Percentiles rank a stretch among this genome's conserved stretches.
phyloP scores from a whole-genome alignment of 2,797 vertebrate genomes.

The Pseudomugil gertrudae region DNA sequence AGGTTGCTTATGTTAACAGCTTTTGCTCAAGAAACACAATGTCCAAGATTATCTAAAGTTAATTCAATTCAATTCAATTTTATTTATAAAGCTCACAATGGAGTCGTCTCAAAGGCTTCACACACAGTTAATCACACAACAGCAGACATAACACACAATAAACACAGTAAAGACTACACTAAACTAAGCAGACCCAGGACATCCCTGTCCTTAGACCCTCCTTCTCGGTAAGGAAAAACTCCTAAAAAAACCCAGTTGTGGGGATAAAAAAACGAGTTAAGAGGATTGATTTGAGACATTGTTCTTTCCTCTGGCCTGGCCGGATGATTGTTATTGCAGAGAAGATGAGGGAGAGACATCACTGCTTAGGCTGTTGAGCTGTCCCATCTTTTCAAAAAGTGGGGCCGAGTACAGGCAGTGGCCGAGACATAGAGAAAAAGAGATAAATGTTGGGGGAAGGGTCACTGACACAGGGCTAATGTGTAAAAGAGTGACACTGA shows the following conservation, averaged over 20 bases:
- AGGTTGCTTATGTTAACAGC: conserved; percentile 12
- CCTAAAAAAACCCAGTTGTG: too few relatives aligned
- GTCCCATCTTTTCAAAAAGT: conserved; percentile 35
- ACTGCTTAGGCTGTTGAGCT: conserved; percentile 40
- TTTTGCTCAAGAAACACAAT: conserved; percentile 33
- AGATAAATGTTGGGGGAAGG: conserved; percentile 7
- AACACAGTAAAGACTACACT: too few relatives aligned
- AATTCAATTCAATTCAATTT: too few relatives aligned
- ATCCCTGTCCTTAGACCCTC: too few relatives aligned
- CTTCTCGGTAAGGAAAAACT: too few relatives aligned
- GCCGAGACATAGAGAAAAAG: background rate
- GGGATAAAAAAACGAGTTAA: too few relatives aligned
- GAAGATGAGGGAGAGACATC: conserved; percentile 24
- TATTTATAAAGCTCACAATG: too few relatives aligned
- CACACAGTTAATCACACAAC: too few relatives aligned
- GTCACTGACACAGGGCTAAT: conserved; percentile 11
- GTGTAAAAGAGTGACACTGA: conserved; percentile 41
- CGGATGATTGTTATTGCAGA: conserved; percentile 40
- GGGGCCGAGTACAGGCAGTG: conserved; percentile 25
- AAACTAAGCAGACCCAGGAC: too few relatives aligned
- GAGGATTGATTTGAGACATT: conserved; percentile 16
- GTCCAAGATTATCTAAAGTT: conserved; percentile 21
- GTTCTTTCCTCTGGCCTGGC: conserved; percentile 17
- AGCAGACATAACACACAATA: too few relatives aligned
- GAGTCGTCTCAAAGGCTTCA: too few relatives aligned